Evolutionary conservation across 2,888 invertebrate species (phyloP), one percentile per base, ranked within the genome.

Genomic region (Drosophila maculinotata): DNA sequence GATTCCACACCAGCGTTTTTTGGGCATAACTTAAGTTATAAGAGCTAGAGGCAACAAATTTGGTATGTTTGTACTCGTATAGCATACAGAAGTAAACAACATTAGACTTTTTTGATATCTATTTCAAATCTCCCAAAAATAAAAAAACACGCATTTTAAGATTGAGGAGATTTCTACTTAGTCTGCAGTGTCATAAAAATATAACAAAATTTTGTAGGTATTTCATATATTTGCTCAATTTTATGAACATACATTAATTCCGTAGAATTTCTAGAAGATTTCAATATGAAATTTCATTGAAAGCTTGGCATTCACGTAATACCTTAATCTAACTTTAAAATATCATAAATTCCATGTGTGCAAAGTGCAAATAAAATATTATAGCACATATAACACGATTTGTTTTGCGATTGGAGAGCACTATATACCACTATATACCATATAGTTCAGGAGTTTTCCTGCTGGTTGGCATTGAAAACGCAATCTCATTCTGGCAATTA

Each of bases 401-500:
- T 12, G 10, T 4, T 8, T 26, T 14, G 9, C 9, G 23, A 31
- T 38, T 15, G 30, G 36, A 10, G n/a, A n/a, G 12, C 12, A 44
- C 8, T 1, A 3, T 7, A 31, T 14, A 23, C 20, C 20, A 12
- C 12, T 26, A 25, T 42, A 26, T 28, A 41, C 35, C 23, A 17
- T 23, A 8, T 51, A 25, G 12, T 6, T 30, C 28, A 45, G 28
- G n/a, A 36, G 23, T 25, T 30, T 26, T 48, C 53, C 33, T 23
- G 9, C 17, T 14, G 3, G 31, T 33, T 48, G 56, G 30, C 70
- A 72, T 68, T 63, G 68, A 73, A 68, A 62, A 14, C 9, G 49
- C 57, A 41, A 57, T 33, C 41, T 57, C 62, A 72, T 62, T 38
- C 14, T 1, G 48, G 23, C 33, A 52, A 33, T 47, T 33, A 14